A percentile compares a stretch with the other conserved stretches of the same genome.
These are phyloP conservation scores for Drosophila repletoides DNA, from an alignment of 1,140 invertebrate genomes.

Conservation along the genomic window DNA sequence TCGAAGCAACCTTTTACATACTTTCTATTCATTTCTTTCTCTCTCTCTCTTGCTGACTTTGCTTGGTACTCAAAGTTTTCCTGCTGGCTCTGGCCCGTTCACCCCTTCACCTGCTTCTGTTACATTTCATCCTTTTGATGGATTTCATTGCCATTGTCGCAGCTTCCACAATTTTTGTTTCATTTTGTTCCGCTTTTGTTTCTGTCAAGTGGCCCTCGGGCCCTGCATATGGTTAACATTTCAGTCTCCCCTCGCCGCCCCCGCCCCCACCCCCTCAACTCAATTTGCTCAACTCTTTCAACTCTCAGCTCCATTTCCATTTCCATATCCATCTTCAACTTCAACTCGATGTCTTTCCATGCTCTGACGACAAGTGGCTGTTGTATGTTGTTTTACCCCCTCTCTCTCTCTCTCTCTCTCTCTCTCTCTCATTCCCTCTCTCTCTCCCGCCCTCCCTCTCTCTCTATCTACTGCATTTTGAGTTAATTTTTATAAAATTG, in stretches of 20 bases:
- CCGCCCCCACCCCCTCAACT: neutral
- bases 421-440: neutral
- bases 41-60: neutral
- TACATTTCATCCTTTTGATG: conserved; percentile 19
- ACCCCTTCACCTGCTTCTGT: neutral
- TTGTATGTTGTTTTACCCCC: conserved; percentile 9
- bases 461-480: conserved; percentile 33
- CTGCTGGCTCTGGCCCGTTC: neutral
- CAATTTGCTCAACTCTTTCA: neutral
- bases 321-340: conserved; percentile 34
- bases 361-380: conserved; percentile 32
- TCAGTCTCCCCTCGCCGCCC: neutral
- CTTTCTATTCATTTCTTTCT: no score
- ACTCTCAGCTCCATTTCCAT: conserved; percentile 27
- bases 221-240: conserved; percentile 45
- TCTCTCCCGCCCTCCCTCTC: neutral
- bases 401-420: conserved; percentile 6
- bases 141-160: conserved; percentile 40
- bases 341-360: conserved; percentile 9
- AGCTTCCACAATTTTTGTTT: conserved; percentile 21
- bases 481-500: conserved; percentile 68
- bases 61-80: no score
- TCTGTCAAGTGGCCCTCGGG: conserved; percentile 57
- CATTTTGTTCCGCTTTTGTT: conserved; percentile 59
- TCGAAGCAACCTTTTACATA: no score